Percentiles rank a stretch among this genome's conserved stretches.
phyloP scores from a whole-genome alignment of 1,140 invertebrate species.

The Globodera ellingtonae region DNA sequence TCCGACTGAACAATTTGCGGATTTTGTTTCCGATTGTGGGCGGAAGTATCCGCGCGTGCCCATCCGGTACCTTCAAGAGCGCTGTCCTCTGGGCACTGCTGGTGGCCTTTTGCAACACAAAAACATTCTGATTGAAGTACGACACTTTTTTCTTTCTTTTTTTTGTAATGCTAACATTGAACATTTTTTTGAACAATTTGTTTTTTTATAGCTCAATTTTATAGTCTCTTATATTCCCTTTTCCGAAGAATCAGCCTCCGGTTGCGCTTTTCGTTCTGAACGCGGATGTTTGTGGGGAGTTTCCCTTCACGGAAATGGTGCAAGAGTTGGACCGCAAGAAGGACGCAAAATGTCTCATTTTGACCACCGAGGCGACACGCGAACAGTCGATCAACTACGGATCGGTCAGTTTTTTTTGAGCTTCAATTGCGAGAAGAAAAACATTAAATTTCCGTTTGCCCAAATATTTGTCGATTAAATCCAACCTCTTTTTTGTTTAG shows the following conservation, averaged over 20 bases:
- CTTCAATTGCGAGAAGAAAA: neutral
- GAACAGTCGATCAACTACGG: conserved; percentile 61
- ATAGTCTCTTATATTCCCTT: conserved; percentile 58
- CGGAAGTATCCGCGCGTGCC: conserved; percentile 46
- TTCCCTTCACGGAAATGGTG: conserved; percentile 84
- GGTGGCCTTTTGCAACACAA: conserved; percentile 94
- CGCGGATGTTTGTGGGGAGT: conserved; percentile 95
- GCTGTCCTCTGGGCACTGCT: conserved; percentile 87
- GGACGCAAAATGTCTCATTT: conserved; percentile 49
- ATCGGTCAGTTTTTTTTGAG: conserved; percentile 38
- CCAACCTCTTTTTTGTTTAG: too few relatives aligned
- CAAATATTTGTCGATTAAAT: neutral
- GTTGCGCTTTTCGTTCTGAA: conserved; percentile 92
- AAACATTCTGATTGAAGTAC: conserved; percentile 69
- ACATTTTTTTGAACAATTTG: neutral
- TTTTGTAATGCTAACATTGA: neutral
- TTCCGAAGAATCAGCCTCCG: conserved; percentile 72
- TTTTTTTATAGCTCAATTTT: neutral
- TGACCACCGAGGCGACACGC: conserved; percentile 63
- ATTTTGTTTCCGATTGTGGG: conserved; percentile 51
- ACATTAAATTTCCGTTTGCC: neutral
- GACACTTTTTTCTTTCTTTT: neutral
- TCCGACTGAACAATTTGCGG: conserved; percentile 75
- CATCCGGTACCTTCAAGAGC: conserved; percentile 87
- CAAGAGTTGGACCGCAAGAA: conserved; percentile 74